Evolutionary conservation across 2,888 invertebrate genomes (phyloP).

Genomic region (Lasiommata megera): DNA sequence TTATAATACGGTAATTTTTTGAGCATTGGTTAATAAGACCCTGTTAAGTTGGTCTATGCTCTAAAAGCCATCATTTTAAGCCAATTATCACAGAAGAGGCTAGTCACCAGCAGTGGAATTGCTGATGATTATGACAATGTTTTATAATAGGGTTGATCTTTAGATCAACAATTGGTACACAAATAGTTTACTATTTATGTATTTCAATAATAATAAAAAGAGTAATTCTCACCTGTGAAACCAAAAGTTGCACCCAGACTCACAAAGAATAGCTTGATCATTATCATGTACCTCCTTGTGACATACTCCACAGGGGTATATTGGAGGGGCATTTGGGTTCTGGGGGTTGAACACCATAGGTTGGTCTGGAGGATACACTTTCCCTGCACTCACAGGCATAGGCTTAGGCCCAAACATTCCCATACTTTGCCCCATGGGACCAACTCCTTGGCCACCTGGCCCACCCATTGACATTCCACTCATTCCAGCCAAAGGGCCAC

Average conservation of each 20-base stretch:
- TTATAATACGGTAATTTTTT: no score
- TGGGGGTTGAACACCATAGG: slow-evolving; percentile 99
- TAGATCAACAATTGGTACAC: no score
- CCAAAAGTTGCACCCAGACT: slow-evolving; percentile 99
- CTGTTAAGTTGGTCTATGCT: no score
- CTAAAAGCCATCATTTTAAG: no score
- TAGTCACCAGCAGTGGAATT: no score
- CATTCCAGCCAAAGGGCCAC: slow-evolving; percentile 76
- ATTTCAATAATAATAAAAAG: background rate
- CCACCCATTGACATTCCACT: slow-evolving; percentile 79
- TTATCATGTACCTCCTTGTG: slow-evolving; percentile 99
- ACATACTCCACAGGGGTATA: slow-evolving; percentile 98
- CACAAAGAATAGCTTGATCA: slow-evolving; percentile 98
- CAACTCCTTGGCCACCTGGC: slow-evolving; percentile 76
- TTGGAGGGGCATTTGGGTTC: slow-evolving; percentile 98
- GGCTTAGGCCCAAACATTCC: slow-evolving; percentile 90
- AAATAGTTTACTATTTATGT: background rate
- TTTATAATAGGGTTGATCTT: no score
- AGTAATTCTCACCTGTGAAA: slow-evolving; percentile 90
- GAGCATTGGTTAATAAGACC: no score
- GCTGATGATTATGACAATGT: no score
- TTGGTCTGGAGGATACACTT: slow-evolving; percentile 97
- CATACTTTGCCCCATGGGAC: slow-evolving; percentile 83
- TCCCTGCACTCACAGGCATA: slow-evolving; percentile 94
- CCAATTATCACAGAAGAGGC: no score